These are phyloP conservation scores for Poecilia gillii DNA, from an alignment of 2,797 vertebrate species.

Conservation along the genomic window DNA sequence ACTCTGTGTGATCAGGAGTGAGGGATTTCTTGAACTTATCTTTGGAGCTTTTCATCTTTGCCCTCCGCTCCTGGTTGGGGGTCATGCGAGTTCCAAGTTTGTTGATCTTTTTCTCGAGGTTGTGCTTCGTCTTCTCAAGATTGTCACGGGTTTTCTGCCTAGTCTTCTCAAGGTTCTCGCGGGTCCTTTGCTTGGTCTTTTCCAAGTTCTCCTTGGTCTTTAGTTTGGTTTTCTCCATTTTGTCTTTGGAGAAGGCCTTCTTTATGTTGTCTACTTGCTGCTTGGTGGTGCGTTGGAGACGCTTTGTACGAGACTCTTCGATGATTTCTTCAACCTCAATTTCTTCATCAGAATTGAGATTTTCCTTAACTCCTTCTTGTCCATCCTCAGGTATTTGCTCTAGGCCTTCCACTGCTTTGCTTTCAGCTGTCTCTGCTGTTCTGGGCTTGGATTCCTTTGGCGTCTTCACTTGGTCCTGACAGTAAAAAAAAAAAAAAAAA, in stretches of 20 bases:
- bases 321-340: slow-evolving; percentile 96
- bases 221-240: slow-evolving; percentile 93
- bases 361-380: slow-evolving; percentile 73
- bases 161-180: slow-evolving; percentile 94
- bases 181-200: slow-evolving; percentile 92
- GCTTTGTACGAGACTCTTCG: slow-evolving; percentile 92
- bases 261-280: slow-evolving; percentile 94
- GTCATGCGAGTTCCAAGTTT: slow-evolving; percentile 92
- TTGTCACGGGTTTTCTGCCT: slow-evolving; percentile 89
- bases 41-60: slow-evolving; percentile 90
- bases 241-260: slow-evolving; percentile 96
- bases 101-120: slow-evolving; percentile 92
- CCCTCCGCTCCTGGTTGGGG: slow-evolving; percentile 88
- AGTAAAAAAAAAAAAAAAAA: slow-evolving; percentile 5
- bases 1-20: slow-evolving; percentile 88
- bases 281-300: slow-evolving; percentile 90
- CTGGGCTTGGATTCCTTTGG: slow-evolving; percentile 86
- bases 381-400: slow-evolving; percentile 85
- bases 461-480: slow-evolving; percentile 91
- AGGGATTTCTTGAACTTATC: slow-evolving; percentile 95
- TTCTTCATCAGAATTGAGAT: slow-evolving; percentile 91
- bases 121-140: slow-evolving; percentile 93
- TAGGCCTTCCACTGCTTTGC: slow-evolving; percentile 64
- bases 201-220: slow-evolving; percentile 94
- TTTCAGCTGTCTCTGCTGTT: slow-evolving; percentile 74